These are phyloP conservation scores for Helleia helle DNA, from an alignment of 2,888 invertebrate species.

Conservation along the genomic window DNA sequence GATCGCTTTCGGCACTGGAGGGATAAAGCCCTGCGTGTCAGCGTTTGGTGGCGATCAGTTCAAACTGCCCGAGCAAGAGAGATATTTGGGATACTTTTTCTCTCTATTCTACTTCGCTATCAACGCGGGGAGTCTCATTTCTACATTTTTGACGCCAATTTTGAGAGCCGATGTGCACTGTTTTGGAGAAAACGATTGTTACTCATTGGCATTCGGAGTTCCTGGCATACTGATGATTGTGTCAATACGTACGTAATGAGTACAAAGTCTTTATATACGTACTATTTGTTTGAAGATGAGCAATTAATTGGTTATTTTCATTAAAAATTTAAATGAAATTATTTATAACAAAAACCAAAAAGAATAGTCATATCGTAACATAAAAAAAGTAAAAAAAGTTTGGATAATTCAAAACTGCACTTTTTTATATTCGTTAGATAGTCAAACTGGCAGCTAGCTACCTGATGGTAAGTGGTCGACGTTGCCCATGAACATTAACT, in stretches of 20 bases:
- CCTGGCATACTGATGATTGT: constrained; percentile 90
- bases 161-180: constrained; percentile 86
- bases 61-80: constrained; percentile 83
- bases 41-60: constrained; percentile 98
- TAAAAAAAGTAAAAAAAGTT: too few relatives aligned
- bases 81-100: constrained; percentile 88
- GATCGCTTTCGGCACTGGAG: constrained; percentile 93
- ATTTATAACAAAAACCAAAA: too few relatives aligned
- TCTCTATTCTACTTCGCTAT: constrained; percentile 96
- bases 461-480: too few relatives aligned
- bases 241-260: constrained; percentile 66
- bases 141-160: constrained; percentile 90
- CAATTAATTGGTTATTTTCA: too few relatives aligned
- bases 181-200: constrained; percentile 84
- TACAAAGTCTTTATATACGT: too few relatives aligned
- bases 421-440: too few relatives aligned
- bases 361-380: too few relatives aligned
- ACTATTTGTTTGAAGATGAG: too few relatives aligned
- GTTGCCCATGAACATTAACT: too few relatives aligned
- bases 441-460: too few relatives aligned
- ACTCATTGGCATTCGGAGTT: constrained; percentile 90
- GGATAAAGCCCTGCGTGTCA: constrained; percentile 96
- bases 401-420: too few relatives aligned
- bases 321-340: too few relatives aligned
- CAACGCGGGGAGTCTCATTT: constrained; percentile 91